These are phyloP conservation scores for Ahaetulla prasina DNA, from an alignment of 2,113 vertebrate species.

Conservation along the genomic window DNA sequence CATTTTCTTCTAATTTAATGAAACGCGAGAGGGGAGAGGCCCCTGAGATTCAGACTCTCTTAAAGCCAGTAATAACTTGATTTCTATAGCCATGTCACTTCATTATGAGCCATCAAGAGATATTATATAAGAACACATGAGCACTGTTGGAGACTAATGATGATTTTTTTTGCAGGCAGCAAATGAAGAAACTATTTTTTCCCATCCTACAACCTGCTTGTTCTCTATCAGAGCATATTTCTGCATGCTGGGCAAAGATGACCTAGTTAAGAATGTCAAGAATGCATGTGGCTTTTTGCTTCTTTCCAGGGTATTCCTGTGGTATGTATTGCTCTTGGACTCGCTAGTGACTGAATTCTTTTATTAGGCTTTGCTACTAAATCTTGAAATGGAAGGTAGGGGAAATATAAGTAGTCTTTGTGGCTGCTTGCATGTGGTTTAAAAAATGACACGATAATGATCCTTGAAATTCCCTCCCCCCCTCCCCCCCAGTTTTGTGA, in stretches of 20 bases:
- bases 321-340: conserved; percentile 68
- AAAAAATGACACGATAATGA: neutral
- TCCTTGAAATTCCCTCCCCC: neutral
- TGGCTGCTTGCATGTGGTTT: neutral
- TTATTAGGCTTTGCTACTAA: conserved; percentile 17
- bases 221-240: conserved; percentile 43
- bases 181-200: conserved; percentile 58
- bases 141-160: conserved; percentile 38
- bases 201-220: conserved; percentile 36
- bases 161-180: conserved; percentile 71
- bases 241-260: conserved; percentile 67
- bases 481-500: neutral
- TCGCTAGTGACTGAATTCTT: conserved; percentile 16
- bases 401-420: neutral
- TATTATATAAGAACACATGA: neutral
- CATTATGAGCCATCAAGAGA: neutral
- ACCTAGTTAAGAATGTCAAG: conserved; percentile 66
- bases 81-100: neutral
- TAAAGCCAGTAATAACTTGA: neutral
- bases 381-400: neutral
- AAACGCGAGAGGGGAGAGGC: neutral
- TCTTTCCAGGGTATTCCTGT: conserved; percentile 60
- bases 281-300: conserved; percentile 75
- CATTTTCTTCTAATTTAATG: neutral
- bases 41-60: neutral